Base-by-base conservation (phyloP, 2,113 vertebrate genomes). In the Lampris megalopsis region DNA sequence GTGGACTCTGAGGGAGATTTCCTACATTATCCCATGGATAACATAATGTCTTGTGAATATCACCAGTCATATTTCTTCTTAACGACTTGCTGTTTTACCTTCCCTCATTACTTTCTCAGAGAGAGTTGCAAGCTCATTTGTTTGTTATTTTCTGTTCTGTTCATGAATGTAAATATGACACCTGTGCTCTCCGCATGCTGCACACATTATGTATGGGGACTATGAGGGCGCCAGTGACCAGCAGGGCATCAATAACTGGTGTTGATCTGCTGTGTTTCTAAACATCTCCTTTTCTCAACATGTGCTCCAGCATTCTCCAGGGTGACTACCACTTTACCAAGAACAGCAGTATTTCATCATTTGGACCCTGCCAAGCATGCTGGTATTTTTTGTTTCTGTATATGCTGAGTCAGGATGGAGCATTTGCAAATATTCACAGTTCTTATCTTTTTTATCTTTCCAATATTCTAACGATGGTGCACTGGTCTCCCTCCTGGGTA, bases 361-460 rank as follows among this genome's bases (percentile, higher is more conserved):
- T 70, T 45, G 11, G 76, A 76, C 9, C 80, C 57, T 75, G 42
- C 64, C 73, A 84, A 86, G 81, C 73, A 82, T 72, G 40, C 61
- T 52, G 68, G 50, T 11, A 68, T 50, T 62, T 42, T 73, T 71
- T 24, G 24, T 24, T 49, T 54, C 36, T 49, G 3, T 40, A 49
- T 74, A 67, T 56, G 9, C 61, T 61, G 59, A 71, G 79, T 76
- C 56, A 71, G 69, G 49, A 77, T 57, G 64, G 45, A 64, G 80
- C 42, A 82, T 77, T 80, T 49, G 66, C 61, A 13, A 13, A 13
- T 53, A 7, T 35, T 82, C 75, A 68, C 8, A 68, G 9, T 81
- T 84, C 83, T 74, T 81, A 74, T 88, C 57, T 83, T 87, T 83
- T 87, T 80, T 79, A 86, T 80, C 79, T 80, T 74, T n/a, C 66